Percentiles rank a stretch among this genome's conserved stretches.
phyloP scores from a whole-genome alignment of 92 coral and sea anemone genomes.

The Porites rus region DNA sequence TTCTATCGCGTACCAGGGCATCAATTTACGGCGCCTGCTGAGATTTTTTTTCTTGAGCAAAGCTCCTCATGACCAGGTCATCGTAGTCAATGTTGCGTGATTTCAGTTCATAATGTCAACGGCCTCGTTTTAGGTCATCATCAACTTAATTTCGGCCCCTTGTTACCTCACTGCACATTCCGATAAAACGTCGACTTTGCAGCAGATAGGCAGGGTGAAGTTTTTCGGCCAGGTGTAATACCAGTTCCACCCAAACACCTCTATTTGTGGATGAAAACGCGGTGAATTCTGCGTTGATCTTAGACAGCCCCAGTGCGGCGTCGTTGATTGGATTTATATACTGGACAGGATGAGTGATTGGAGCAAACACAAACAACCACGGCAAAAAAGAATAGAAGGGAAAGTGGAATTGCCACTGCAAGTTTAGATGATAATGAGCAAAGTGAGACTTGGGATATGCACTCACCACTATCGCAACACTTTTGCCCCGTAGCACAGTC shows the following conservation, averaged over 20 bases:
- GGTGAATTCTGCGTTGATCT: background rate
- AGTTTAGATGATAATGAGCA: slow-evolving; percentile 45
- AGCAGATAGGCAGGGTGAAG: too few relatives aligned
- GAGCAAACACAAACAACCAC: slow-evolving; percentile 19
- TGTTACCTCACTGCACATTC: too few relatives aligned
- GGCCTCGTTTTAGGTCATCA: background rate
- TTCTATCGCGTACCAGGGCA: too few relatives aligned
- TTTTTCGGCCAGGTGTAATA: too few relatives aligned
- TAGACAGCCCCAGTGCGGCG: slow-evolving; percentile 15
- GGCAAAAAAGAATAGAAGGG: slow-evolving; percentile 1
- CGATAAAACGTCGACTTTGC: background rate
- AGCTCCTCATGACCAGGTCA: too few relatives aligned
- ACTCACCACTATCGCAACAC: slow-evolving; percentile 29
- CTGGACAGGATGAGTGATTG: slow-evolving; percentile 32
- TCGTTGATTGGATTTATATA: slow-evolving; percentile 4
- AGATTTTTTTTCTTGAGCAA: too few relatives aligned
- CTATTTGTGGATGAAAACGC: too few relatives aligned
- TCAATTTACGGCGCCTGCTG: too few relatives aligned
- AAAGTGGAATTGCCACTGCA: slow-evolving; percentile 29
- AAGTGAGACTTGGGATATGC: slow-evolving; percentile 6
- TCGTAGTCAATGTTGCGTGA: background rate
- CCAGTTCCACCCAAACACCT: too few relatives aligned
- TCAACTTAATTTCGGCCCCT: too few relatives aligned
- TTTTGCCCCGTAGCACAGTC: slow-evolving; percentile 5
- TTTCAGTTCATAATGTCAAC: background rate